Base-by-base conservation (phyloP, 2,797 vertebrate species). In the Coccyzus lansbergi region DNA sequence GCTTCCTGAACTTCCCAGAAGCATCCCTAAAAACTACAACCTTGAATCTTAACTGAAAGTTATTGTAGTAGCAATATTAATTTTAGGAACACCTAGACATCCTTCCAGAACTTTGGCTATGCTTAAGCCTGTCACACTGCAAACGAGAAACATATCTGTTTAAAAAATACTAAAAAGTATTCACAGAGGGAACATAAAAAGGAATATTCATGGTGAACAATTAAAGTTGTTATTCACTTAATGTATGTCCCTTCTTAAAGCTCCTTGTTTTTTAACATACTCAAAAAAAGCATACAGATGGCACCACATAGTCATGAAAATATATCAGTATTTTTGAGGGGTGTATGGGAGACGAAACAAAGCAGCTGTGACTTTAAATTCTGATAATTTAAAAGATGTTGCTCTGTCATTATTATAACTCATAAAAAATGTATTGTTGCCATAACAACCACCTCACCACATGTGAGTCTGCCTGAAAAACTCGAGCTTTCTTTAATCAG, bases 351-450 rank as follows among this genome's bases (percentile, higher is more conserved):
- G 34, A 42, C 53, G 89, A 85, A 95, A 96, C 38, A 94, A 82
- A 92, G 90, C 63, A 91, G 87, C 92, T 96, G 86, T 75, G 95
- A 93, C 69, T 85, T 75, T 95, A 95, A 94, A 82, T 71, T 67
- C 72, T 83, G 56, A 85, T 96, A 96, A 97, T 94, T 94, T 94
- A 94, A 82, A 91, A 96, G 86, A 89, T 92, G 65, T 85, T 96
- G 88, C 67, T 88, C 76, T 88, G 89, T 79, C 95, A 96, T 95
- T 95, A 97, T 97, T 94, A 89, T 76, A 88, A 86, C 88, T 93
- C 92, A 97, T 97, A 97, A 98, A 97, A 98, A 97, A 97, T 96
- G 83, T 93, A 97, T 96, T 91, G 96, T 97, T 94, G 86, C 96
- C 93, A 97, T 97, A 96, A 97, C 93, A 97, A 98, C 97, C 2